A percentile compares a stretch with the other conserved stretches of the same genome.
These are phyloP conservation scores for Mycalesis mineus DNA, from an alignment of 2,888 invertebrate genomes.

Conservation along the genomic window DNA sequence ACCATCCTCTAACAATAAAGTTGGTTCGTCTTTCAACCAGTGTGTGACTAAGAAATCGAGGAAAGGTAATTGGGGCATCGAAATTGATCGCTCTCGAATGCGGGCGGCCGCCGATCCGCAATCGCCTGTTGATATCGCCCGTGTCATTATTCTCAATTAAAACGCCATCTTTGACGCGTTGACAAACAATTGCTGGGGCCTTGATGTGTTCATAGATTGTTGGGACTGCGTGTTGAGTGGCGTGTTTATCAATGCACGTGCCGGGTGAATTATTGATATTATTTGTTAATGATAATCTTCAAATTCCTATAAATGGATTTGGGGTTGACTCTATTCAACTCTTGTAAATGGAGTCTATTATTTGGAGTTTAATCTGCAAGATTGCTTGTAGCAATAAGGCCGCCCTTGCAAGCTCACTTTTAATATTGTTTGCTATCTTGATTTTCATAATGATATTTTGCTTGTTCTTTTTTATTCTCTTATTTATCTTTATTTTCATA, in stretches of 20 bases:
- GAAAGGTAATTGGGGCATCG: conserved; percentile 60
- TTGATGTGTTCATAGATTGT: background rate
- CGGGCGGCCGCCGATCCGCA: conserved; percentile 44
- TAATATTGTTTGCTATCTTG: no score
- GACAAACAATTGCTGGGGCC: conserved; percentile 6
- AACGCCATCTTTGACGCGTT: conserved; percentile 10
- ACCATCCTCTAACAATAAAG: no score
- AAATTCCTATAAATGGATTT: no score
- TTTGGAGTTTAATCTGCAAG: no score
- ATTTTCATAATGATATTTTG: no score
- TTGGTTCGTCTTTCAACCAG: conserved; percentile 12
- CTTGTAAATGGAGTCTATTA: no score
- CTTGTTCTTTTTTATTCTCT: no score
- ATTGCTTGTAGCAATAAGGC: no score
- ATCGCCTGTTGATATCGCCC: conserved; percentile 49
- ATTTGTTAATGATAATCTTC: no score
- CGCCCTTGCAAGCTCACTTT: no score
- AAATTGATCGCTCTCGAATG: conserved; percentile 59
- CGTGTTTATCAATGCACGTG: background rate
- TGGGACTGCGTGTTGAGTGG: background rate
- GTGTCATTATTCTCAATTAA: conserved; percentile 30
- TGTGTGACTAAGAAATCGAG: conserved; percentile 42
- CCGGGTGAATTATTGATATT: background rate
- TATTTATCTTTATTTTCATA: no score
- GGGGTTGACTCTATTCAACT: no score